Base-by-base conservation (phyloP, 2,113 vertebrate species). In the Dipodomys stephensi region DNA sequence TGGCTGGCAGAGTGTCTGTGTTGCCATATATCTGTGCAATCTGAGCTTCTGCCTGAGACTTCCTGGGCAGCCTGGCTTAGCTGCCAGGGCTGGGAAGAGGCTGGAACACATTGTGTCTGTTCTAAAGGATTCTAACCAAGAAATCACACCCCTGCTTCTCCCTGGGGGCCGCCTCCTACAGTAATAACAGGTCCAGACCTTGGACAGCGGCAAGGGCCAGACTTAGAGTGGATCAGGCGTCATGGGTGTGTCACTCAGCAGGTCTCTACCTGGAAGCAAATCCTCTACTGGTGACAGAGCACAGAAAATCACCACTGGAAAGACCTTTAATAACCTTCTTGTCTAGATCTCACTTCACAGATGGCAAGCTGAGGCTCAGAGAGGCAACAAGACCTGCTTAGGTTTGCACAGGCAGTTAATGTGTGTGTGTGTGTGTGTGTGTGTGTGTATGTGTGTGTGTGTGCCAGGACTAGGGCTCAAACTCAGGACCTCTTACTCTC, bases 41-140 rank as follows among this genome's bases (percentile, higher is more conserved):
- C 92, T 87, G 96, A 97, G 85, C 73, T 74, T 30, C 44, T 72
- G 25, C 69, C 81, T 77, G 90, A 80, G 83, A 87, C 69, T 96
- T 97, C 94, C 91, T 94, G 94, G 65, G 87, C 69, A 76, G 60
- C 60, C 69, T 49, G 49, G 67, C 80, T 69, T 93, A 65, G 73
- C 19, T 92, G 89, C 0, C 1, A 35, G 20, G 46, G 23, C 19
- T 67, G 49, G 64, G n/a, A 84, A 87, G 44, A 73, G 46, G 68
- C 30, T 87, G 67, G 91, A 32, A 64, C 6, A 76, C 79, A 32
- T 32, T 77, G 53, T 87, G 64, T 83, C 22, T 7, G 39, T 60
- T 79, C 72, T 65, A 67, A 77, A 92, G 39, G 46, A 83, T 62
- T 94, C 71, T 7, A 69, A 89, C 62, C 71, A 60, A 93, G 39